Percentiles rank a stretch among this genome's conserved stretches.
phyloP scores from a whole-genome alignment of 2,797 vertebrate genomes.

The Tokudaia muenninki region DNA sequence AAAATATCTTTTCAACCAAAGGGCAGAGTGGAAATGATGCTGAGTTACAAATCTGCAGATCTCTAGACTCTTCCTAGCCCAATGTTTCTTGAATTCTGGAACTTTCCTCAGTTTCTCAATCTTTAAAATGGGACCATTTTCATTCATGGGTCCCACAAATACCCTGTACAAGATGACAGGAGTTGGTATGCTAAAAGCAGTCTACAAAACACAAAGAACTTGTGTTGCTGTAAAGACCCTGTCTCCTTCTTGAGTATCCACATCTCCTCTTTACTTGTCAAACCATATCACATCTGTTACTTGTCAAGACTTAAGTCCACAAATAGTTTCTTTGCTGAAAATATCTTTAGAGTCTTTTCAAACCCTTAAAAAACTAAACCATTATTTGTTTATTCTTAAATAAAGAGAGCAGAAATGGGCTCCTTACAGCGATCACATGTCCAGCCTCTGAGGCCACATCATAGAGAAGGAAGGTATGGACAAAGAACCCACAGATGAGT shows the following conservation, averaged over 20 bases:
- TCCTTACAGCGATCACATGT: neutral
- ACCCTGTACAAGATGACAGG: neutral
- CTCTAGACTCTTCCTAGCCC: neutral
- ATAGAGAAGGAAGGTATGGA: neutral
- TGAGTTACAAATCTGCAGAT: neutral
- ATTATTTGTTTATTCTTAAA: neutral
- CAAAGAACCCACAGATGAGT: conserved; percentile 22
- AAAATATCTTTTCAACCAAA: neutral
- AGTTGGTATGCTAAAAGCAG: conserved; percentile 2
- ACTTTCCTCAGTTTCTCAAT: conserved; percentile 53
- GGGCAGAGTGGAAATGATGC: conserved; percentile 18
- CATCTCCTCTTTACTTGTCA: neutral
- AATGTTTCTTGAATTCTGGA: neutral
- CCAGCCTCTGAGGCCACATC: neutral
- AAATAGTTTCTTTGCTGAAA: conserved; percentile 60
- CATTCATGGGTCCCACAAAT: neutral
- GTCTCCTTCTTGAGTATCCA: neutral
- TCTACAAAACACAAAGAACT: conserved; percentile 7
- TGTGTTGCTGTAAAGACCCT: neutral
- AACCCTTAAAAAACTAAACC: neutral
- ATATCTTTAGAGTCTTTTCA: neutral
- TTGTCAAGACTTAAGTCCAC: conserved; percentile 36
- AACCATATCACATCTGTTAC: too few relatives aligned
- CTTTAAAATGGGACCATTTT: conserved; percentile 63
- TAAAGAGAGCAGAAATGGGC: neutral